phyloP scores from a whole-genome alignment of 2,113 vertebrate genomes.

The Alaudala cheleensis region DNA sequence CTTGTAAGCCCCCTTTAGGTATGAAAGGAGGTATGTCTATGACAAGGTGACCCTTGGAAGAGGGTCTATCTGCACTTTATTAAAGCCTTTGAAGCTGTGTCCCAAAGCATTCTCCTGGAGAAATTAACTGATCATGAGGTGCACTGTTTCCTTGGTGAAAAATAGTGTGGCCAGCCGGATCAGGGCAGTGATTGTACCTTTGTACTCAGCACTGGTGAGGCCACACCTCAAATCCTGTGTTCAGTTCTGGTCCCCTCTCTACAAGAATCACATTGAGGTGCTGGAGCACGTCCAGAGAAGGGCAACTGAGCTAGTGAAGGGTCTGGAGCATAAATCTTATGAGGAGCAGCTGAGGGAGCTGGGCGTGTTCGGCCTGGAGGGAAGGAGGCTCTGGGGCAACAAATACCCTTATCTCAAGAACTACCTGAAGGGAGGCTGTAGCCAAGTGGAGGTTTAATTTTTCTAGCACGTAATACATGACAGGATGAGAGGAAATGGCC shows the following conservation, averaged over 20 bases:
- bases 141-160: neutral
- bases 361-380: neutral
- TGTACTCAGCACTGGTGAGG: accelerated
- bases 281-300: neutral
- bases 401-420: neutral
- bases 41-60: neutral
- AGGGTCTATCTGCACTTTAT: neutral
- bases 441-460: neutral
- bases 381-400: neutral
- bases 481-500: neutral
- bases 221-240: neutral
- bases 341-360: neutral
- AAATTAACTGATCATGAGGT: neutral
- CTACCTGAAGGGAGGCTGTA: neutral
- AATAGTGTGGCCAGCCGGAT: neutral
- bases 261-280: too few relatives aligned
- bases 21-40: neutral
- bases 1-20: neutral
- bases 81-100: neutral
- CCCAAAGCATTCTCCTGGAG: neutral
- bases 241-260: neutral
- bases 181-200: neutral
- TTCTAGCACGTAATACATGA: accelerated
- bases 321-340: neutral
- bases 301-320: accelerated